A percentile compares a stretch with the other conserved stretches of the same genome.
Evolutionary conservation across 2,797 vertebrate genomes (phyloP).

Genomic region (Gallinago solitaria): DNA sequence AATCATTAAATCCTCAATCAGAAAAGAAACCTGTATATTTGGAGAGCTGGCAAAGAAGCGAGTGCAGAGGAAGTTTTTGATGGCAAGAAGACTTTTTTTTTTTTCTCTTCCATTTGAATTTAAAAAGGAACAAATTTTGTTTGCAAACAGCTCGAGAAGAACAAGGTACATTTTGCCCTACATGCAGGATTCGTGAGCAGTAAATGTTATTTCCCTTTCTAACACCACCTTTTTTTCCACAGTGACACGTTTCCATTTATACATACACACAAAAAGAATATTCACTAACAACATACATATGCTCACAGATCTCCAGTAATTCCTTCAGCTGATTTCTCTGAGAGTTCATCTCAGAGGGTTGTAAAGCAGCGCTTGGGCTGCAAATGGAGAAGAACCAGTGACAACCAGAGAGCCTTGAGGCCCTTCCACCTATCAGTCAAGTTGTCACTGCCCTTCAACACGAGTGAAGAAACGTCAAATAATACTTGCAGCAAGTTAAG

Average conservation of each 20-base stretch:
- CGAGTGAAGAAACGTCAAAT: conserved; percentile 30
- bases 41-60: not conserved
- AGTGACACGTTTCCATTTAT: not conserved
- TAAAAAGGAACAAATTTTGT: not conserved
- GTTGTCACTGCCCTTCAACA: not conserved
- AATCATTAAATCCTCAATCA: not conserved
- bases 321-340: not conserved
- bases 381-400: not conserved
- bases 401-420: not conserved
- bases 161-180: not conserved
- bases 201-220: not conserved
- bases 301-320: not conserved
- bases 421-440: not conserved
- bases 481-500: not conserved
- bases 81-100: not conserved
- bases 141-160: not conserved
- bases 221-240: not conserved
- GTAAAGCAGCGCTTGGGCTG: not conserved
- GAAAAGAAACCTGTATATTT: not conserved
- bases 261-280: not conserved
- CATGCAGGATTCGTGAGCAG: not conserved
- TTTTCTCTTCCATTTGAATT: not conserved
- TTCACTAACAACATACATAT: not conserved
- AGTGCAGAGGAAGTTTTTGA: not conserved
- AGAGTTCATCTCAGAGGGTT: not conserved